Evolutionary conservation across 2,113 vertebrate genomes (phyloP).

Genomic region (Nibea albiflora): DNA sequence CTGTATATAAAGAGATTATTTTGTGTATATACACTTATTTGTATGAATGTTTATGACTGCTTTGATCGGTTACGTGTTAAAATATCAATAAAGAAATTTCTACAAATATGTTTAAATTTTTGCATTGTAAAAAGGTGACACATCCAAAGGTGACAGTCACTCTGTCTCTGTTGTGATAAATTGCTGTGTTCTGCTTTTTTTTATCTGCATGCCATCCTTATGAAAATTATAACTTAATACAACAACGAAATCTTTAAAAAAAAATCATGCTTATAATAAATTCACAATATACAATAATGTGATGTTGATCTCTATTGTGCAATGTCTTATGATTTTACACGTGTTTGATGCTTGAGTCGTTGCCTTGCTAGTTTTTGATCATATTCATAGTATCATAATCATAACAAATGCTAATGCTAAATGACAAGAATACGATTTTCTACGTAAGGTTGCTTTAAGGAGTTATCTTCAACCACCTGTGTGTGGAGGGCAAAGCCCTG

Average conservation of each 20-base stretch:
- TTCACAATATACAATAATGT: background rate
- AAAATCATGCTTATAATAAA: slow-evolving; percentile 49
- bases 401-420: too few species aligned
- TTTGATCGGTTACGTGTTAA: background rate
- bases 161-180: background rate
- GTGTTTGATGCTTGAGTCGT: too few species aligned
- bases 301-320: slow-evolving; percentile 3
- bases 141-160: slow-evolving; percentile 22
- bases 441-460: too few species aligned
- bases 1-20: too few species aligned
- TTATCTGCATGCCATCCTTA: background rate
- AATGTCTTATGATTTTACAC: too few species aligned
- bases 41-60: slow-evolving; percentile 16
- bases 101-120: slow-evolving; percentile 17
- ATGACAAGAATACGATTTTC: too few species aligned
- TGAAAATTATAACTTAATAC: slow-evolving; percentile 14
- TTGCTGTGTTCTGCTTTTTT: background rate
- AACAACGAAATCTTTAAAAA: background rate
- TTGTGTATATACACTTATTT: slow-evolving; percentile 14
- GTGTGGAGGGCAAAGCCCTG: too few species aligned
- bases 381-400: too few species aligned
- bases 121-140: slow-evolving; percentile 13
- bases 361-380: too few species aligned
- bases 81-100: slow-evolving; percentile 12
- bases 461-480: too few species aligned